Evolutionary conservation across 2,797 vertebrate species (phyloP).

Genomic region (Otolemur crassicaudatus): DNA sequence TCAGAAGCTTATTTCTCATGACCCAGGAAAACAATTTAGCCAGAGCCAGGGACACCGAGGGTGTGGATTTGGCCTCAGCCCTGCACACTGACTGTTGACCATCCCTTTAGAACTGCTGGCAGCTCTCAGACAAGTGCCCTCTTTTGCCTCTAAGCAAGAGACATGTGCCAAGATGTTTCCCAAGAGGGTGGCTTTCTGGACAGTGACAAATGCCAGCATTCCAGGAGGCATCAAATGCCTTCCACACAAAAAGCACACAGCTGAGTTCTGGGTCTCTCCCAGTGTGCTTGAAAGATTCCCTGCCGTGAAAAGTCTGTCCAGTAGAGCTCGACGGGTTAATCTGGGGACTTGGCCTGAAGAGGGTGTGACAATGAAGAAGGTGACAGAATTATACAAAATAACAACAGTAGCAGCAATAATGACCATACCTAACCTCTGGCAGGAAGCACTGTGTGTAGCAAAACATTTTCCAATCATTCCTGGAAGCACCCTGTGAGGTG

Average conservation of each 20-base stretch:
- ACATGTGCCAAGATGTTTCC: not conserved
- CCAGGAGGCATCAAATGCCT: not conserved
- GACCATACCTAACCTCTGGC: accelerated
- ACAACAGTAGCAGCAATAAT: accelerated
- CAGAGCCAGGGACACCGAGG: not conserved
- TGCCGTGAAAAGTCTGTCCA: not conserved
- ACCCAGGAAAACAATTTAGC: not conserved
- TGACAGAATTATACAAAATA: not conserved
- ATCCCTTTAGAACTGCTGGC: not conserved
- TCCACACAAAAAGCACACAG: not conserved
- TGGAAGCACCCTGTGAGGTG: accelerated
- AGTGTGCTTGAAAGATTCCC: not conserved
- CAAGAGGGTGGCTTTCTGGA: not conserved
- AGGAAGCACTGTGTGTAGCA: accelerated
- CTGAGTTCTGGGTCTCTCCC: not conserved
- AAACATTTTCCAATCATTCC: not conserved
- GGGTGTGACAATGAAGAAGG: not conserved
- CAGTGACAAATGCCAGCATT: not conserved
- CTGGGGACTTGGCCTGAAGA: not conserved
- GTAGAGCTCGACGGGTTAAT: not conserved
- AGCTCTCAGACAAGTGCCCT: not conserved
- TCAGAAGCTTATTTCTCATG: not conserved
- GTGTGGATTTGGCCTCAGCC: not conserved
- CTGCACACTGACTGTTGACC: not conserved
- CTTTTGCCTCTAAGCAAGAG: not conserved